Conservation (phyloP, 2,113 vertebrate genomes). For the Strigops habroptila region DNA sequence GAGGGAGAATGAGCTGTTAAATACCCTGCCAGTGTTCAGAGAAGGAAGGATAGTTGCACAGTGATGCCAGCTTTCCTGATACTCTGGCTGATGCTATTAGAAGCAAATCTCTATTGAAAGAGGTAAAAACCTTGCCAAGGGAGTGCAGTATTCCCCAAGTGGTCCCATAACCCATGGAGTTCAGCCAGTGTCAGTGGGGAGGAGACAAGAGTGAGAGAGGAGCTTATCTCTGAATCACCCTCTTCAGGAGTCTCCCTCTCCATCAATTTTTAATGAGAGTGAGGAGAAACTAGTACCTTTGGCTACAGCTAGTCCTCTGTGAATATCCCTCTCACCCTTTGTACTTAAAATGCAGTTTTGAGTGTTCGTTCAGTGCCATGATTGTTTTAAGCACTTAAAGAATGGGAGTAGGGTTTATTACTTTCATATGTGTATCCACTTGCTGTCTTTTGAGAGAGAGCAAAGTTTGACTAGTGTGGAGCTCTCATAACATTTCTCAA, state of each 20-base stretch:
- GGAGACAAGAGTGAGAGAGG: neutral
- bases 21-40: neutral
- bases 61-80: neutral
- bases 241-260: neutral
- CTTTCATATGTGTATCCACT: constrained; percentile 49
- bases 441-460: neutral
- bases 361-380: neutral
- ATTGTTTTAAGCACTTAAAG: constrained; percentile 52
- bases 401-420: constrained; percentile 40
- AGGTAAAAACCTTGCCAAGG: neutral
- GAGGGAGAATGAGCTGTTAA: neutral
- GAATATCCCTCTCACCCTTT: neutral
- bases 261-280: neutral
- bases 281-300: neutral
- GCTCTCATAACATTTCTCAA: constrained; percentile 15
- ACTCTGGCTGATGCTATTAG: neutral
- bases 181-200: neutral
- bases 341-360: constrained; percentile 1
- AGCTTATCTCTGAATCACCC: neutral
- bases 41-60: neutral
- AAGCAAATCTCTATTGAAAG: neutral
- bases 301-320: neutral
- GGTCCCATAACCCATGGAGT: neutral
- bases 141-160: neutral
- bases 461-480: neutral